Base-by-base conservation (phyloP, 2,888 invertebrate genomes). In the Netelia melanura region DNA sequence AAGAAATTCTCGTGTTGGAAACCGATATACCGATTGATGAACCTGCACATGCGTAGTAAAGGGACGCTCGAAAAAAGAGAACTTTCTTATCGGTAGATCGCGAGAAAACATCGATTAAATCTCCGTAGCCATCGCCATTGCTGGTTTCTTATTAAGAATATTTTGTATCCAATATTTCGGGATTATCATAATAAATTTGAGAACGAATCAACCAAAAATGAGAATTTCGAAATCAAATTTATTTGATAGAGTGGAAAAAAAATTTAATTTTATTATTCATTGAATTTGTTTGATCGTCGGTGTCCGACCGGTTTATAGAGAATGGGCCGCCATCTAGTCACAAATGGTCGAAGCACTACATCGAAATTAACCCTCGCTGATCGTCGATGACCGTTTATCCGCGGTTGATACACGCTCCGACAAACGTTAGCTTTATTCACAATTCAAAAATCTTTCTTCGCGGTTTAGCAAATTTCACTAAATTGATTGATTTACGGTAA, bases 21-120 rank as follows among this genome's bases (percentile, higher is more conserved):
- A 61, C 14, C 10, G 23, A 38, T 17, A 14, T 17, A 38, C 14
- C 58, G 77, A 61, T 77, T 44, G 17, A 2, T 10, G 38, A n/a
- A 14, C 14, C 8, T 8, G 21, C 43, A 30, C 11, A 14, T 67
- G 38, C 52, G 1, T 43, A 3, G 58, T 30, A 38, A 21, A 21
- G n/a, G 17, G 17, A 23, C 14, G 43, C 44, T 54, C 21, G 68
- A 30, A 48, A 48, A 43, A 43, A 56, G 64, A 64, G 21, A 58
- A 54, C 56, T 11, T 78, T 68, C 38, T 77, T 75, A 70, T 64
- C 80, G 75, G 62, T 58, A 30, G 43, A 76, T 76, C 61, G 30
- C 52, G n/a, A 58, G 3, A 9, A 48, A 21, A 76, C 52, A 30
- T 72, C 43, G 9, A 80, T 76, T 48, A 64, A 65, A 48, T 48